Conservation (phyloP, 1,140 invertebrate species). For the Aphaenogaster ashmeadi region DNA sequence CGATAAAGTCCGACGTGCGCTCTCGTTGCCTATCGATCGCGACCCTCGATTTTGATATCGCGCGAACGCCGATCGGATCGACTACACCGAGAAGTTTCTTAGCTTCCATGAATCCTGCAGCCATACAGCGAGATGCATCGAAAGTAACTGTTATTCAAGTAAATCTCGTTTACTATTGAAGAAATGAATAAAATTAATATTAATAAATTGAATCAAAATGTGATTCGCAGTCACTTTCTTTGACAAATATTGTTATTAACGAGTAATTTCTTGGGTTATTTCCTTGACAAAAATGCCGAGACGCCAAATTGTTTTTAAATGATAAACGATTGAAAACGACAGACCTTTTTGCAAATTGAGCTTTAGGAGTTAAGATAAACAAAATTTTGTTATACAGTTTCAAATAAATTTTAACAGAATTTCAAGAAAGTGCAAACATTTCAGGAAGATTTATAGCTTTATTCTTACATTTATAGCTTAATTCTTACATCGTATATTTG, state of each 20-base stretch:
- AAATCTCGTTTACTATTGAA: not conserved
- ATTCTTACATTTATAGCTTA: not conserved
- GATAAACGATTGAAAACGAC: not conserved
- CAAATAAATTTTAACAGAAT: slow-evolving; percentile 7
- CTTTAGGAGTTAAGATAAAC: not conserved
- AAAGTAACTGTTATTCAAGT: not conserved
- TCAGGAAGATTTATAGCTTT: not conserved
- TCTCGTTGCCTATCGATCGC: slow-evolving; percentile 31
- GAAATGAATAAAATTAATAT: not conserved
- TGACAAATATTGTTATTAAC: not conserved
- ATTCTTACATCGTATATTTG: not conserved
- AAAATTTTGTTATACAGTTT: not conserved
- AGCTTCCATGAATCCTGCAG: not conserved
- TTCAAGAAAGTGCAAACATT: not conserved
- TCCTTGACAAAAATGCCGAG: not conserved
- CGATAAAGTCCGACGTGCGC: slow-evolving; percentile 52
- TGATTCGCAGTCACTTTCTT: not conserved
- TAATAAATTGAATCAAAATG: slow-evolving; percentile 3
- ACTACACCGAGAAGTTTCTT: not conserved
- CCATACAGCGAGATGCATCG: not conserved
- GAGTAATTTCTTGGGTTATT: not conserved
- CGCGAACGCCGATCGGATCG: not conserved
- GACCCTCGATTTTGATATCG: slow-evolving; percentile 33
- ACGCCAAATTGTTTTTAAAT: too few species aligned
- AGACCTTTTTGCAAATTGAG: not conserved